These are phyloP conservation scores for Acropora tenuis DNA, from an alignment of 64 coral and sea anemone genomes.

Conservation along the genomic window DNA sequence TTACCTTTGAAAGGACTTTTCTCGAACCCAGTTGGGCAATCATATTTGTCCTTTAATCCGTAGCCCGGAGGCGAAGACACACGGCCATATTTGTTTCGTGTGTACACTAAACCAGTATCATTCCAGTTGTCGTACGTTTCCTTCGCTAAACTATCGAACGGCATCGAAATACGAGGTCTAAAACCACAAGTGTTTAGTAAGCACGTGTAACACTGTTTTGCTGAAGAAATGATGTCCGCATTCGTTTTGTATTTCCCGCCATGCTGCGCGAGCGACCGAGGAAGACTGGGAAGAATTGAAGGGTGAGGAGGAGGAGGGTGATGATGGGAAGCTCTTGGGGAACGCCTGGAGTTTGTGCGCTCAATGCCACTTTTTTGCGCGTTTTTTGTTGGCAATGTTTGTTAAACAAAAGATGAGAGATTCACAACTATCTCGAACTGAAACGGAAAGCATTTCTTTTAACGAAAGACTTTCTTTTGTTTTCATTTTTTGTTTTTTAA, in stretches of 20 bases:
- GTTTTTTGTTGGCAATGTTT: too few species aligned
- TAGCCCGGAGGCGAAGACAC: constrained; percentile 62
- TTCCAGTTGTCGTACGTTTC: constrained; percentile 11
- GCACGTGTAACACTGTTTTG: not conserved
- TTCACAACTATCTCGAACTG: too few species aligned
- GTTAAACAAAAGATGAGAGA: too few species aligned
- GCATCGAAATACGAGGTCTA: not conserved
- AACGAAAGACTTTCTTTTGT: too few species aligned
- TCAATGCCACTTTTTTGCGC: too few species aligned
- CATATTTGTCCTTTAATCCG: not conserved
- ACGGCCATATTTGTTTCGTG: constrained; percentile 85
- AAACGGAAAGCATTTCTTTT: too few species aligned
- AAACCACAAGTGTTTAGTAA: too few species aligned
- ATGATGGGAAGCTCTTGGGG: too few species aligned
- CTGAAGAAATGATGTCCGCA: not conserved
- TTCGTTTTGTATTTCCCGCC: constrained; percentile 12
- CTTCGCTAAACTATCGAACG: not conserved
- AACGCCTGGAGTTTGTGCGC: too few species aligned
- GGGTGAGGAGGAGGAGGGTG: too few species aligned
- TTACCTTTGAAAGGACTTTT: constrained; percentile 67
- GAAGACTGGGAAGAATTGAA: not conserved
- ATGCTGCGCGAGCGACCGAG: constrained; percentile 4
- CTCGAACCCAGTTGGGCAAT: not conserved
- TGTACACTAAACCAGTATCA: constrained; percentile 75
- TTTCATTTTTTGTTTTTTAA: too few species aligned